Evolutionary conservation across 2,888 invertebrate genomes (phyloP).

Genomic region (Ophion obscuratus): DNA sequence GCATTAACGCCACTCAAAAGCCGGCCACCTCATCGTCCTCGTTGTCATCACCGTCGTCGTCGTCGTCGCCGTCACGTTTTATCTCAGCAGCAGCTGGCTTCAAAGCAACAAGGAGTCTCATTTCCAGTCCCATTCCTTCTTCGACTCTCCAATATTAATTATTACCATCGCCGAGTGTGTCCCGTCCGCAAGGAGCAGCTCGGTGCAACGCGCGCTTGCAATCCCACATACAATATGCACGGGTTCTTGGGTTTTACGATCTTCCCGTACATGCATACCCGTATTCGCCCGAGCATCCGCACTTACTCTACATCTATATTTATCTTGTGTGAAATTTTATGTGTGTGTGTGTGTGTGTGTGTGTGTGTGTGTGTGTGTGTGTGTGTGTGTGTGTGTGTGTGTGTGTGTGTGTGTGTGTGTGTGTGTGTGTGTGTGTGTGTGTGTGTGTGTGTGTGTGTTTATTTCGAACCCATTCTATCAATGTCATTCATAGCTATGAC

Average conservation of each 20-base stretch:
- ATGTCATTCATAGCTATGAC: background rate
- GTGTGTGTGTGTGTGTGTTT: too few relatives aligned
- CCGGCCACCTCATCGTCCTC: constrained; percentile 53
- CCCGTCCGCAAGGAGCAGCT: constrained; percentile 55
- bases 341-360: too few relatives aligned
- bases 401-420: too few relatives aligned
- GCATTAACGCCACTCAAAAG: constrained; percentile 67
- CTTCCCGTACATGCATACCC: constrained; percentile 5
- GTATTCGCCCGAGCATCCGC: background rate
- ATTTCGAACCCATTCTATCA: background rate
- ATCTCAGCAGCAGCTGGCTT: constrained; percentile 74
- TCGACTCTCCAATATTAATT: constrained; percentile 76
- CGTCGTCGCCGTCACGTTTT: constrained; percentile 28
- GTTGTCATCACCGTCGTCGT: constrained; percentile 23
- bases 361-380: too few relatives aligned
- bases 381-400: too few relatives aligned
- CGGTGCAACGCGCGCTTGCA: constrained; percentile 50
- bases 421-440: too few relatives aligned
- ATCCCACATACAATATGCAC: constrained; percentile 70
- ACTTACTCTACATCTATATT: background rate
- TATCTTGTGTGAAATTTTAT: background rate
- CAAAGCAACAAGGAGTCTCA: constrained; percentile 73
- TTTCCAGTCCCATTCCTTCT: constrained; percentile 31
- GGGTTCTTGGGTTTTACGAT: constrained; percentile 49
- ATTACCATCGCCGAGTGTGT: constrained; percentile 75